Evolutionary conservation across 2,888 invertebrate species (phyloP), one percentile per base, ranked within the genome.

Genomic region (Pammene fasciana): DNA sequence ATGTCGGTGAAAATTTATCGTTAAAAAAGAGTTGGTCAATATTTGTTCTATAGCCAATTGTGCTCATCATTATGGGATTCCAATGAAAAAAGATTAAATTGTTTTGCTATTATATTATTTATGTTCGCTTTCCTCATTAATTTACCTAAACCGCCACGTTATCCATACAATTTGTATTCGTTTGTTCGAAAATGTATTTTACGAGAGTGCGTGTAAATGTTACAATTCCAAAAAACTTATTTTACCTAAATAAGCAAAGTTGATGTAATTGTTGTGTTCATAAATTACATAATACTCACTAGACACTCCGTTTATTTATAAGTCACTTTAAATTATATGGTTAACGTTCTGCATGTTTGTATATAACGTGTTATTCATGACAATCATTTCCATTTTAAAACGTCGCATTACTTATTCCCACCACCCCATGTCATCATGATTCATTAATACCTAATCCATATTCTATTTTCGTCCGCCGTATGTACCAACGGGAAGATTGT

Each of bases 401-500:
- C 45, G 41, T 18, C 43, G 56, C 45, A 34, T 50, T 10, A 46
- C 50, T 52, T 50, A 64, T 68, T 50, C 57, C 45, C 45, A n/a
- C n/a, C 26, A 59, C 34, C 26, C 26, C 64, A 41, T 50, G 56
- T 43, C 62, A 56, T 68, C 36, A 59, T 64, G 54, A 70, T 60
- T 66, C 60, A 70, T 70, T 55, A 50, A 50, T 62, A 1, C 26
- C 26, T 26, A 60, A 54, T 60, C 36, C 62, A 41, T 43, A 54
- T 45, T 59, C 52, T 65, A 65, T 64, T 59, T 65, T 59, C 10
- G 52, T 59, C 45, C 45, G 45, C 57, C 43, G 48, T 52, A 64
- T 43, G 45, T 62, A 68, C 68, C 68, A 68, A 65, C 68, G 68
- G 68, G 64, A 52, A 59, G 68, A 65, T 68, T 62, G 18, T 52